Percentiles rank a stretch among this genome's conserved stretches.
These are phyloP conservation scores for Dendrolimus punctatus DNA, from an alignment of 1,140 invertebrate genomes.

Conservation along the genomic window DNA sequence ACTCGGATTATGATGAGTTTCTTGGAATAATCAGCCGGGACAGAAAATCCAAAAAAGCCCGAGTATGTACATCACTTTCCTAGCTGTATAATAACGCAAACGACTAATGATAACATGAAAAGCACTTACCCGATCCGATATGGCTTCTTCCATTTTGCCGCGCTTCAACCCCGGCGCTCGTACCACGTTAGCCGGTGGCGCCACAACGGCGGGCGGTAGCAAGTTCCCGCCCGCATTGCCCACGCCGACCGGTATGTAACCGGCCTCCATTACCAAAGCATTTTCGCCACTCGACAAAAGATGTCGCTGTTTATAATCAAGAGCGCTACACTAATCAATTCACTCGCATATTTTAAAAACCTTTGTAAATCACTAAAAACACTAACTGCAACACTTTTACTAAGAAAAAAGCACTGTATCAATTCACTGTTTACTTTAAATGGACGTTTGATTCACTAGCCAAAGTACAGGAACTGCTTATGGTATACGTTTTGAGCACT, in stretches of 20 bases:
- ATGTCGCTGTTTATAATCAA: conserved; percentile 33
- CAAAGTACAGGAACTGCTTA: conserved; percentile 43
- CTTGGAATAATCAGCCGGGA: too few species aligned
- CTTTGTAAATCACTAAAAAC: conserved; percentile 16
- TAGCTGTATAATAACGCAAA: neutral
- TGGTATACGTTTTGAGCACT: conserved; percentile 21
- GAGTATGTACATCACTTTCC: neutral
- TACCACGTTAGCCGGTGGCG: conserved; percentile 70
- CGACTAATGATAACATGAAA: neutral
- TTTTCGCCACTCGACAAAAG: conserved; percentile 37
- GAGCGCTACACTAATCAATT: conserved; percentile 9
- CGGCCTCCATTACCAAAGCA: conserved; percentile 57
- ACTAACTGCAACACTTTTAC: conserved; percentile 13
- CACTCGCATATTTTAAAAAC: conserved; percentile 5
- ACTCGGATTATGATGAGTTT: too few species aligned
- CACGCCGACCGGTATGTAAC: conserved; percentile 54
- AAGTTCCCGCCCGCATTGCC: conserved; percentile 26
- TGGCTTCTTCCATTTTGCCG: conserved; percentile 80
- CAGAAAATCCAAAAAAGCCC: too few species aligned
- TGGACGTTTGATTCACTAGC: conserved; percentile 50
- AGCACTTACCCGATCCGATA: conserved; percentile 81
- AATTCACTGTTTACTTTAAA: conserved; percentile 35
- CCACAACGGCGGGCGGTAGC: conserved; percentile 42
- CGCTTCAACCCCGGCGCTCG: conserved; percentile 81
- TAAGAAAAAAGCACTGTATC: conserved; percentile 24